These are phyloP conservation scores for Grus americana DNA, from an alignment of 2,113 vertebrate genomes.

Conservation along the genomic window DNA sequence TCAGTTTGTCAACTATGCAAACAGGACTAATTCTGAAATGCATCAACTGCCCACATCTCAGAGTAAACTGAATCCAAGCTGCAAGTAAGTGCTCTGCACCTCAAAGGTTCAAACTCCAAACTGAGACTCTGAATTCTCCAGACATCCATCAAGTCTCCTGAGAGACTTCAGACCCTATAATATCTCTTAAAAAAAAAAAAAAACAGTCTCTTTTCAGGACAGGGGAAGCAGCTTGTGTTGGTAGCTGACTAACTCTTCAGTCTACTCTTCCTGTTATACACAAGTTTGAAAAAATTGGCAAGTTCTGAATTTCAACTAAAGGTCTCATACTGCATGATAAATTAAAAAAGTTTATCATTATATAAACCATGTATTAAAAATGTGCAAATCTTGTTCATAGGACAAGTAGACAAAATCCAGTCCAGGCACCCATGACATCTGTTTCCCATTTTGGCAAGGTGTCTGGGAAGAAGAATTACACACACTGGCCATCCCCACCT, in stretches of 20 bases:
- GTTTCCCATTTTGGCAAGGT: background rate
- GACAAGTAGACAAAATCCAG: background rate
- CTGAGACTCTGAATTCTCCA: background rate
- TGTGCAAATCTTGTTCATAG: background rate
- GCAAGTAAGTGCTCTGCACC: background rate
- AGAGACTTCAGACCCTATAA: background rate
- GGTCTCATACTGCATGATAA: background rate
- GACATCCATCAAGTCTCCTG: background rate
- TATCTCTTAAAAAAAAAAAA: background rate
- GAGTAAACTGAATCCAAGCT: background rate
- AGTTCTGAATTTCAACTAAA: background rate
- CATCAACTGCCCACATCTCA: background rate
- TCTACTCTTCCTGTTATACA: background rate
- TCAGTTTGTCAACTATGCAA: background rate
- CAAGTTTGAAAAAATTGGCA: background rate
- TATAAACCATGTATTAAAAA: background rate
- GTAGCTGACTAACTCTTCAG: background rate
- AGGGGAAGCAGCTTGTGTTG: background rate
- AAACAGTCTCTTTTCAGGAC: background rate
- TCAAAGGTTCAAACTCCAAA: background rate
- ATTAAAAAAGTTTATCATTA: background rate
- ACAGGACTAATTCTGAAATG: conserved; percentile 28
- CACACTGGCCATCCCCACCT: background rate
- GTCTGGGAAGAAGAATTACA: background rate
- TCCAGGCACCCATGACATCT: background rate